phyloP scores from a whole-genome alignment of 2,888 invertebrate genomes.

The Cetonia aurata region DNA sequence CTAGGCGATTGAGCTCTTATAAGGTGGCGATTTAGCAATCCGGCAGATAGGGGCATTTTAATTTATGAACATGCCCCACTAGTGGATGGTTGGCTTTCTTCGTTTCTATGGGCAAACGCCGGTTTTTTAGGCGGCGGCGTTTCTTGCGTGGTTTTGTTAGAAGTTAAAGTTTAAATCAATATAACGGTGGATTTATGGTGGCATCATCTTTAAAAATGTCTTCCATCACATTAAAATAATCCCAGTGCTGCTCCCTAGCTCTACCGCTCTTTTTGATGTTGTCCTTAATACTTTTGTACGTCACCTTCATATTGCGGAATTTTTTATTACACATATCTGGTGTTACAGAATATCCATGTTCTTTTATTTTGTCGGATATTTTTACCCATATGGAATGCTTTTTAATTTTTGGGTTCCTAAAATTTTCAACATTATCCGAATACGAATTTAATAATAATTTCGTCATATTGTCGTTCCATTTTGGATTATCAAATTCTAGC shows the following conservation, averaged over 20 bases:
- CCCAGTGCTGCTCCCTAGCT: conserved; percentile 8
- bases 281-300: conserved; percentile 11
- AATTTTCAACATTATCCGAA: not conserved
- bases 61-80: no score
- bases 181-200: conserved; percentile 3
- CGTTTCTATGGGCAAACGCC: no score
- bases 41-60: no score
- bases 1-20: no score
- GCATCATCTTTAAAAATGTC: conserved; percentile 13
- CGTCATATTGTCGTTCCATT: conserved; percentile 12
- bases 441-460: conserved; percentile 20
- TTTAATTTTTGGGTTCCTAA: conserved; percentile 20
- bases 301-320: conserved; percentile 13
- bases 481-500: not conserved
- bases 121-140: no score
- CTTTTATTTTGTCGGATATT: conserved; percentile 12
- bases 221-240: conserved; percentile 16
- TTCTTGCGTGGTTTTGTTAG: no score
- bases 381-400: conserved; percentile 11
- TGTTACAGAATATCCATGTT: not conserved
- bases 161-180: not conserved
- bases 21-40: no score
- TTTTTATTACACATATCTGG: conserved; percentile 18
- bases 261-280: conserved; percentile 14
- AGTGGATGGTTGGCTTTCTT: no score